Evolutionary conservation across 2,797 vertebrate species (phyloP).

Genomic region (Mormyrus hasselquistii): DNA sequence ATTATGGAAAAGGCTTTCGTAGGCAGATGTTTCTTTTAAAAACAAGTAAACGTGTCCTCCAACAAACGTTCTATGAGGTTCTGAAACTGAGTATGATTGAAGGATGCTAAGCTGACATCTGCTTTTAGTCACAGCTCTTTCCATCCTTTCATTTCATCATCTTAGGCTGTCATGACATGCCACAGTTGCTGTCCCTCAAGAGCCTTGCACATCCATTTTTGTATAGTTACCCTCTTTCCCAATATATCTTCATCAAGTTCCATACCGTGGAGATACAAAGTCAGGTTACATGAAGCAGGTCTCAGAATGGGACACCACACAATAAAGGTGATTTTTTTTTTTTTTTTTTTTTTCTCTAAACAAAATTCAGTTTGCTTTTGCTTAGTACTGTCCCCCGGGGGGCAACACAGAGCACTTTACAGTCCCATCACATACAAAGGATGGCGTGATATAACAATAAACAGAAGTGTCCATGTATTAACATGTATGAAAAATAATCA

Average conservation of each 20-base stretch:
- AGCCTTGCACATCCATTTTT: not conserved
- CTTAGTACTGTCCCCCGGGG: not conserved
- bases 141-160: not conserved
- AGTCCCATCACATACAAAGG: not conserved
- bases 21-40: conserved; percentile 50
- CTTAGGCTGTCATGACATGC: not conserved
- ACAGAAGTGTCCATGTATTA: not conserved
- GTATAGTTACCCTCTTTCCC: not conserved
- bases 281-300: not conserved
- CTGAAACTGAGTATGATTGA: conserved; percentile 53
- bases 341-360: not conserved
- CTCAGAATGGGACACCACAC: not conserved
- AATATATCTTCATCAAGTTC: not conserved
- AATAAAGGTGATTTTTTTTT: not conserved
- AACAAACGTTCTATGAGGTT: conserved; percentile 46
- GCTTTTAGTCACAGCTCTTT: not conserved
- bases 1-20: conserved; percentile 27
- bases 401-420: not conserved
- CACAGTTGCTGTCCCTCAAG: not conserved
- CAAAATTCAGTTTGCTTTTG: not conserved
- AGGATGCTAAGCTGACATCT: conserved; percentile 53
- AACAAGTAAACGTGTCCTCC: conserved; percentile 53
- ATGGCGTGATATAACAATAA: not conserved
- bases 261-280: not conserved
- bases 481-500: not conserved